phyloP scores from a whole-genome alignment of 2,888 invertebrate species.

The Lithosia quadra region DNA sequence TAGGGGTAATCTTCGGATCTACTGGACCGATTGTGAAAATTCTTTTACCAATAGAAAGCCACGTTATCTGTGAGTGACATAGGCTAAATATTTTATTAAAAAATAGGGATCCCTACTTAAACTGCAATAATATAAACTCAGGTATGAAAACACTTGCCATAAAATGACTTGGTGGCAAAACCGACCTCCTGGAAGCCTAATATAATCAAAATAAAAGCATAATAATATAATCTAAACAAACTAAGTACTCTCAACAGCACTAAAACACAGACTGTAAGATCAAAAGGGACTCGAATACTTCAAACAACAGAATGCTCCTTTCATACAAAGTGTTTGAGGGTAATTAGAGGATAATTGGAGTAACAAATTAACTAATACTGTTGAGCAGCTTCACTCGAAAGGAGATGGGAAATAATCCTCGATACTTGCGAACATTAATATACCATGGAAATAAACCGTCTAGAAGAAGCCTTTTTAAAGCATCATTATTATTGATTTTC shows the following conservation, averaged over 20 bases:
- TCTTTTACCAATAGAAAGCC: no score
- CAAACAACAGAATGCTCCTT: neutral
- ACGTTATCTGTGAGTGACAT: no score
- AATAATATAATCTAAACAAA: neutral
- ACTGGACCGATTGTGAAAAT: no score
- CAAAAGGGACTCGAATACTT: neutral
- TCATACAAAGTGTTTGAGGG: constrained; percentile 13
- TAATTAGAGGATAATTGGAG: constrained; percentile 37
- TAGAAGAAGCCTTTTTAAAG: constrained; percentile 31
- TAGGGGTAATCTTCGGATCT: no score
- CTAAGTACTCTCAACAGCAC: neutral
- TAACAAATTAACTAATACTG: constrained; percentile 35
- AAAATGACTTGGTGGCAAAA: no score
- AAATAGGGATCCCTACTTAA: no score
- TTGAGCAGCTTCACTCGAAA: constrained; percentile 29
- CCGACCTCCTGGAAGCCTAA: no score
- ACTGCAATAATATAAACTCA: no score
- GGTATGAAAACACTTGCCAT: no score
- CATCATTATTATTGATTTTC: no score
- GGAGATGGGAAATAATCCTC: constrained; percentile 46
- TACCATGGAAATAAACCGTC: constrained; percentile 21
- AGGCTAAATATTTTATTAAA: no score
- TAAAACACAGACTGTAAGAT: neutral
- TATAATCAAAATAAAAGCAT: no score
- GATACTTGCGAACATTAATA: constrained; percentile 46